Percentiles rank a stretch among this genome's conserved stretches.
Evolutionary conservation across 35 echinoderm and acorn worm genomes (phyloP).

Genomic region (Holothuria glaberrima): DNA sequence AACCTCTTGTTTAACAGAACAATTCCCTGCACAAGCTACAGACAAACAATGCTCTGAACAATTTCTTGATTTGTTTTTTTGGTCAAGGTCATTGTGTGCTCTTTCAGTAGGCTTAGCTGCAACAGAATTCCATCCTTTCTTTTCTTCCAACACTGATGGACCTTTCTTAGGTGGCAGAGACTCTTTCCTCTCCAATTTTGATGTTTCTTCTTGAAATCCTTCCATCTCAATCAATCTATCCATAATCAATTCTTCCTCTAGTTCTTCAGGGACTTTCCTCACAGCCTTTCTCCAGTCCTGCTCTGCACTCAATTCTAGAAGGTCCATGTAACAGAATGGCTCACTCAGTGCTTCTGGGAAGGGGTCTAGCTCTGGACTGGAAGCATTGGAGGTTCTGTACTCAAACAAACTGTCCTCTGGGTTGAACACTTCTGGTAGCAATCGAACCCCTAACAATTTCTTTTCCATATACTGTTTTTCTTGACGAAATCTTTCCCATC

Average conservation of each 20-base stretch:
- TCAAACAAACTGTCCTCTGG: constrained; percentile 51
- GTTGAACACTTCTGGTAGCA: constrained; percentile 74
- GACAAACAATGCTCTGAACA: constrained; percentile 74
- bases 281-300: constrained; percentile 85
- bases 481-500: constrained; percentile 47
- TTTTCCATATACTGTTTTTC: constrained; percentile 62
- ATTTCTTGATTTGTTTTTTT: constrained; percentile 66
- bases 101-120: constrained; percentile 89
- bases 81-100: constrained; percentile 67
- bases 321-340: constrained; percentile 90
- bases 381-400: constrained; percentile 71
- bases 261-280: constrained; percentile 63
- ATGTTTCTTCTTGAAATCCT: constrained; percentile 78
- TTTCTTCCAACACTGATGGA: constrained; percentile 69
- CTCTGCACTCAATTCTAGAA: constrained; percentile 81
- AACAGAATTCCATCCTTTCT: constrained; percentile 86
- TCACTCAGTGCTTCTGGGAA: constrained; percentile 75
- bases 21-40: constrained; percentile 82
- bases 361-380: constrained; percentile 69
- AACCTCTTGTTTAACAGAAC: constrained; percentile 37
- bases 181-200: constrained; percentile 74
- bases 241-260: constrained; percentile 67
- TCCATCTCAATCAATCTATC: constrained; percentile 93
- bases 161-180: constrained; percentile 53
- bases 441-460: constrained; percentile 47